phyloP scores from a whole-genome alignment of 2,888 invertebrate genomes.

The Conops quadrifasciatus region DNA sequence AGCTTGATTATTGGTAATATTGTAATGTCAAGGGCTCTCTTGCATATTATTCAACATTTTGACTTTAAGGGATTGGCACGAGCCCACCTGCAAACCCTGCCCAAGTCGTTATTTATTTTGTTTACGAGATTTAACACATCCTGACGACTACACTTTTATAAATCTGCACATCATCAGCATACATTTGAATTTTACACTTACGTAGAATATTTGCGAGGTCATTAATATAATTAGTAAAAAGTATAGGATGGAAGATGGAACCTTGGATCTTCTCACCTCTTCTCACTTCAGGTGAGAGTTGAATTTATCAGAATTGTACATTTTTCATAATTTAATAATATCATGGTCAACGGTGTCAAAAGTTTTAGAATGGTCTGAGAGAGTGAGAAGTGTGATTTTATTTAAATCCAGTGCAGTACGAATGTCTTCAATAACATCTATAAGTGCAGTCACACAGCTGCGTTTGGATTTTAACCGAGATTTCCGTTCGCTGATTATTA shows the following conservation, averaged over 20 bases:
- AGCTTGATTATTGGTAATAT: not conserved
- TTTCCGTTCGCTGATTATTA: constrained; percentile 2
- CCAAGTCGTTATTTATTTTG: not conserved
- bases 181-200: constrained; percentile 2
- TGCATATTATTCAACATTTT: not conserved
- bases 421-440: constrained; percentile 9
- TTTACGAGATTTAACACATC: not conserved
- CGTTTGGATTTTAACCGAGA: constrained; percentile 8
- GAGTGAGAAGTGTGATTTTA: constrained; percentile 9
- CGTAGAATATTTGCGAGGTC: not conserved
- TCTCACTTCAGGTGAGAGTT: not conserved
- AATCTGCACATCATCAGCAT: constrained; percentile 6
- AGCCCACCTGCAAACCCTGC: not conserved
- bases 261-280: constrained; percentile 18
- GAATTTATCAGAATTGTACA: constrained; percentile 5
- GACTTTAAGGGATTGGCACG: not conserved
- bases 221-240: constrained; percentile 18
- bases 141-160: not conserved
- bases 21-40: no score
- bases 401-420: not conserved
- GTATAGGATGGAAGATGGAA: constrained; percentile 1
- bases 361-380: constrained; percentile 23
- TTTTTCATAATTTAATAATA: not conserved
- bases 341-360: constrained; percentile 26
- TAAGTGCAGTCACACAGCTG: constrained; percentile 1